Evolutionary conservation across 2,797 vertebrate genomes (phyloP), one percentile per base, ranked within the genome.

Genomic region (Poeciliopsis presidionis): DNA sequence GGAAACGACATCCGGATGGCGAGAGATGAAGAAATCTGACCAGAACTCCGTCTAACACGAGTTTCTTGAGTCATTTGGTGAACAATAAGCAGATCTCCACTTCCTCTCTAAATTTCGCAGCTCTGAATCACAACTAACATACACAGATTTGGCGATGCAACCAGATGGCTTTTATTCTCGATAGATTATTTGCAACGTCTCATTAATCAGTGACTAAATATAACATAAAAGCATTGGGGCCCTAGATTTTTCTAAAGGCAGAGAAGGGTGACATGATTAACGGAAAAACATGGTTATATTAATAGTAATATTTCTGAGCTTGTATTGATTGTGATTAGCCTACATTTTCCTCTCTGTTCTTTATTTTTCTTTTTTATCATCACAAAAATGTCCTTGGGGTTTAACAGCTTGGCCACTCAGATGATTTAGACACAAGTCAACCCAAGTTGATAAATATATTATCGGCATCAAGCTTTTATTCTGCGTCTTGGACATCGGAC

Each of bases 121-220:
- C 89, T 91, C 85, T 83, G 86, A 87, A 88, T 92, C 88, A 88
- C 86, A 71, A 13, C 78, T 83, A 84, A 74, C 89, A 86, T 87
- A 83, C 83, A 84, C 87, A 92, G 85, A 91, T 92, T 88, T 90
- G 86, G 89, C 88, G 87, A 84, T 41, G 79, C 76, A 85, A 78
- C 87, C 90, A 93, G 84, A 89, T 91, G 90, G 88, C 90, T 86
- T 75, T 86, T 92, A 84, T 91, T 87, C 89, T 89, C 90, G 83
- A 86, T 89, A 86, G 80, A 89, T 86, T 86, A 82, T 92, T 92
- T 89, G 78, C 74, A 73, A 84, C 69, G 76, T 83, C 86, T 83
- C 90, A 89, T 91, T 87, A 84, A 92, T 91, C 77, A 80, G 74
- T 73, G 80, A 82, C 80, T 83, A 85, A 83, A 90, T 84, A 76